These are phyloP conservation scores for Bombylius discolor DNA, from an alignment of 2,888 invertebrate genomes.

Conservation along the genomic window DNA sequence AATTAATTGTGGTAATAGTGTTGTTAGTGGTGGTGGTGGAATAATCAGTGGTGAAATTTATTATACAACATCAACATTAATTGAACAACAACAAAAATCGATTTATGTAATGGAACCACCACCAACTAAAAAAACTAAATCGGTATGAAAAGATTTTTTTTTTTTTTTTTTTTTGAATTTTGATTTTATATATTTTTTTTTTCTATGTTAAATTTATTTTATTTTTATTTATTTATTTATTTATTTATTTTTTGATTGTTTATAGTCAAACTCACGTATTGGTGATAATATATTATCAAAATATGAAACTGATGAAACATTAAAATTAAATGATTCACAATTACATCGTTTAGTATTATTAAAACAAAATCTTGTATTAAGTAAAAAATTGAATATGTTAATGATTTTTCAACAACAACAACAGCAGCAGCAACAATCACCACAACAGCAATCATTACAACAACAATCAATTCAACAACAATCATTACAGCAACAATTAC, in stretches of 20 bases:
- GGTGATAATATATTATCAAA: not conserved
- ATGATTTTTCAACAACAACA: not conserved
- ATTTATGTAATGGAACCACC: not conserved
- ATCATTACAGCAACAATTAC: not conserved
- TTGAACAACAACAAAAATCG: not conserved
- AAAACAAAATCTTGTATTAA: not conserved
- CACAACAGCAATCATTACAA: too few species aligned
- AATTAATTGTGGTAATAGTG: not conserved
- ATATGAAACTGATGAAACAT: not conserved
- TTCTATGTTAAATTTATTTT: not conserved
- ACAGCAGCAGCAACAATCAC: not conserved
- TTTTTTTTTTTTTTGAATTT: not conserved
- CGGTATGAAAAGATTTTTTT: not conserved
- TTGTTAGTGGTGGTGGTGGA: not conserved
- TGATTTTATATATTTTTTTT: not conserved
- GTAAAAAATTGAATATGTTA: not conserved
- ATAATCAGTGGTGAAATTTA: not conserved
- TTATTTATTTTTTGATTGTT: not conserved
- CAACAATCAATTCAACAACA: not conserved
- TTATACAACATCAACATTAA: not conserved
- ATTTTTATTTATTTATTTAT: not conserved
- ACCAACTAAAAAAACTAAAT: not conserved
- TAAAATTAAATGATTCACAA: not conserved
- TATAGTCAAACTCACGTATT: not conserved
- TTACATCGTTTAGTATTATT: not conserved